phyloP scores from a whole-genome alignment of 30 jellyfish, hydroid and myxozoan genomes.

The Aurelia sp. region DNA sequence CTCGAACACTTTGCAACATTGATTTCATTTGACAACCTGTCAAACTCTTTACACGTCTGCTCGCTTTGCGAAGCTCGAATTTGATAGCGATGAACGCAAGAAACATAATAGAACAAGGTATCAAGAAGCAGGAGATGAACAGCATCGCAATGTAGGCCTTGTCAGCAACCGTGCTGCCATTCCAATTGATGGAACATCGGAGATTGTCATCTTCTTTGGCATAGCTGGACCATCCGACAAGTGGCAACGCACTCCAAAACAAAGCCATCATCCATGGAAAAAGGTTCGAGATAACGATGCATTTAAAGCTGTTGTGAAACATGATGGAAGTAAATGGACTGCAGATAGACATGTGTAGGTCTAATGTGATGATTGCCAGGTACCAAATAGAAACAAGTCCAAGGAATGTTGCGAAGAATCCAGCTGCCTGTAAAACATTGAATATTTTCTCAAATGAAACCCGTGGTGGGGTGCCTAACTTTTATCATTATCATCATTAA shows the following conservation, averaged over 20 bases:
- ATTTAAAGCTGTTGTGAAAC: constrained; percentile 13
- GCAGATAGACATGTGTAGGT: constrained; percentile 70
- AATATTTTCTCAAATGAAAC: not conserved
- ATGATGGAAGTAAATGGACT: constrained; percentile 40
- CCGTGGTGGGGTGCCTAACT: not conserved
- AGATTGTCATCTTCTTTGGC: constrained; percentile 44
- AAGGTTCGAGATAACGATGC: constrained; percentile 8
- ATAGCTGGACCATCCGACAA: constrained; percentile 80
- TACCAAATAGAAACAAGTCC: constrained; percentile 67
- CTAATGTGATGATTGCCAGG: constrained; percentile 47
- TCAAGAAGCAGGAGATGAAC: constrained; percentile 48
- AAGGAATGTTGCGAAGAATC: constrained; percentile 67
- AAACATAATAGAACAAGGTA: constrained; percentile 66
- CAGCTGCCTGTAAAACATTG: constrained; percentile 45
- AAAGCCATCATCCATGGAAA: constrained; percentile 58
- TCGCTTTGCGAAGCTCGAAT: constrained; percentile 57
- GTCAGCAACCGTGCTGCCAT: constrained; percentile 25
- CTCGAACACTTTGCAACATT: constrained; percentile 35
- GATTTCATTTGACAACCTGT: constrained; percentile 30
- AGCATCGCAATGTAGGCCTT: constrained; percentile 43
- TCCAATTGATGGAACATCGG: constrained; percentile 80
- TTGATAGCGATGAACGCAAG: constrained; percentile 25
- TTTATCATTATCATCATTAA: no score
- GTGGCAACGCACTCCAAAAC: constrained; percentile 71
- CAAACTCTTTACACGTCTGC: constrained; percentile 19